Conservation (phyloP, 2,113 vertebrate genomes). For the Rattus rattus region DNA sequence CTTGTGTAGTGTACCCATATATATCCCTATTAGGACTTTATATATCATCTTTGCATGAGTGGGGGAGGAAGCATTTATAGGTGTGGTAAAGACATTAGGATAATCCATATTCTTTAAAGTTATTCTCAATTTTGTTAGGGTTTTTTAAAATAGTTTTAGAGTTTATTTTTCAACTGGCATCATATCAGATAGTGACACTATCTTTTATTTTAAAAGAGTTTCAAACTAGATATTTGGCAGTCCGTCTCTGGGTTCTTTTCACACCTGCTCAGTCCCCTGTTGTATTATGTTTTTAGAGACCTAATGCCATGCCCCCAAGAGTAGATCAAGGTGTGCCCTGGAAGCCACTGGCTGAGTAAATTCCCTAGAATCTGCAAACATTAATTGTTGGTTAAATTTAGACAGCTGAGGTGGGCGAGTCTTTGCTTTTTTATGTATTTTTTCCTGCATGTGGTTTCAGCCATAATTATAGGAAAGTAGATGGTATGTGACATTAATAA, state of each 20-base stretch:
- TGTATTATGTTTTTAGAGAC: conserved; percentile 16
- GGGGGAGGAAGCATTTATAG: not conserved
- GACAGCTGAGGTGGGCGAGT: conserved; percentile 66
- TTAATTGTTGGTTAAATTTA: conserved; percentile 68
- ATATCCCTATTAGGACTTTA: not conserved
- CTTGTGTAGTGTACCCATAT: not conserved
- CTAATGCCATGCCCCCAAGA: conserved; percentile 70
- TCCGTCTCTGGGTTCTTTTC: conserved; percentile 44
- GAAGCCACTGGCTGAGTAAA: conserved; percentile 48
- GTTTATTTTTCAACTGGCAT: conserved; percentile 33
- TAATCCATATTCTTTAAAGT: conserved; percentile 36
- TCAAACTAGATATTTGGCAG: conserved; percentile 14
- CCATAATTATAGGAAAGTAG: conserved; percentile 44
- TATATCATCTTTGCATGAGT: not conserved
- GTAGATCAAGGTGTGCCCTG: conserved; percentile 66
- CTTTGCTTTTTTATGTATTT: not conserved
- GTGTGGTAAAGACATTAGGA: not conserved
- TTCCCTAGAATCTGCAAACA: conserved; percentile 67
- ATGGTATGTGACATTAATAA: conserved; percentile 64
- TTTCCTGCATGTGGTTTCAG: conserved; percentile 2
- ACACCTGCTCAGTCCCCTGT: conserved; percentile 65
- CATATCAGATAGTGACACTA: not conserved
- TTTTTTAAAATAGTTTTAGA: not conserved
- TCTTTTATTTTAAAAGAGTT: conserved; percentile 18
- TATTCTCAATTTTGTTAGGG: not conserved